Conservation (phyloP, 2,113 vertebrate genomes). For the Genyomyrus donnyi region DNA sequence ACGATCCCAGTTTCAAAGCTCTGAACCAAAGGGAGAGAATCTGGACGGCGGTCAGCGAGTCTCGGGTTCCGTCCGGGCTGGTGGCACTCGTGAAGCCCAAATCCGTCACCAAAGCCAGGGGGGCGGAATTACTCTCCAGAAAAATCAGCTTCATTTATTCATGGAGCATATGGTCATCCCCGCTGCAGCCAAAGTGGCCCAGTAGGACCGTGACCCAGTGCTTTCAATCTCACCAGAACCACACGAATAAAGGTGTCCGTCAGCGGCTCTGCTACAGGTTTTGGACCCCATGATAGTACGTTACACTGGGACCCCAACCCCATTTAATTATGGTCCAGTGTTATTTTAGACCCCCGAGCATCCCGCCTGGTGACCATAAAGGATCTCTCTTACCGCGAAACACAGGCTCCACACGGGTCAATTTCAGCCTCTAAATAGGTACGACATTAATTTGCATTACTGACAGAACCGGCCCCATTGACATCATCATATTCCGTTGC, state of each 20-base stretch:
- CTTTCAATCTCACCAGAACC: background rate
- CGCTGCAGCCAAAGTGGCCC: background rate
- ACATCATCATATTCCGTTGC: background rate
- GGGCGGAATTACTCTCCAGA: background rate
- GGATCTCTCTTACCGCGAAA: background rate
- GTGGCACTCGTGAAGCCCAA: background rate
- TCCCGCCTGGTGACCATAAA: background rate
- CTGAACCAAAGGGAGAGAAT: background rate
- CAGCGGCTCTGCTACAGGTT: background rate
- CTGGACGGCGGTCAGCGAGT: background rate
- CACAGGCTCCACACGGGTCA: background rate
- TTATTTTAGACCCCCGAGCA: background rate
- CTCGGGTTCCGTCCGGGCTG: background rate
- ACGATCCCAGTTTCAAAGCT: background rate
- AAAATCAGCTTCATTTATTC: slow-evolving; percentile 1
- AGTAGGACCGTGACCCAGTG: background rate
- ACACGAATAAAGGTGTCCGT: background rate
- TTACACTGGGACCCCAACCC: background rate
- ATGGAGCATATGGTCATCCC: background rate
- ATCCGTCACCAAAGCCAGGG: background rate
- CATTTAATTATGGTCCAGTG: background rate
- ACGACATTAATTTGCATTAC: background rate
- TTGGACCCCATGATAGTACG: background rate
- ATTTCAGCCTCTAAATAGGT: background rate
- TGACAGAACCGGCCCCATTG: background rate